Evolutionary conservation across 2,797 vertebrate genomes (phyloP).

Genomic region (Leptoclinus maculatus): DNA sequence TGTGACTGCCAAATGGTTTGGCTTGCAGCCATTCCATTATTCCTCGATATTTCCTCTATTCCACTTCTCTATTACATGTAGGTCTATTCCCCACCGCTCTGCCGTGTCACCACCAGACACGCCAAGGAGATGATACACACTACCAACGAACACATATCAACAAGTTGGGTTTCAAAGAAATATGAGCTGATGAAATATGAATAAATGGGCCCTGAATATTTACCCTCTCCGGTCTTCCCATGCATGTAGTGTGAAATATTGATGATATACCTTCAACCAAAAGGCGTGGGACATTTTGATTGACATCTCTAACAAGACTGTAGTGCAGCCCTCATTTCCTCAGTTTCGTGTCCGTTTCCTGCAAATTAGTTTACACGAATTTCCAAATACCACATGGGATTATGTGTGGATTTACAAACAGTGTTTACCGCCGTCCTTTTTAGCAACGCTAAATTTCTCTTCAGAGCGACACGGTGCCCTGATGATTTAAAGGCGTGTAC

Average conservation of each 20-base stretch:
- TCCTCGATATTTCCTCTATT: slow-evolving; percentile 1
- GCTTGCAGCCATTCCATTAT: slow-evolving; percentile 31
- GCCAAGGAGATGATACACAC: slow-evolving; percentile 11
- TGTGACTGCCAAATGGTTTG: slow-evolving; percentile 46
- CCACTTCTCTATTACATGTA: slow-evolving; percentile 21
- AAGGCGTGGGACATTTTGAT: slow-evolving; percentile 38
- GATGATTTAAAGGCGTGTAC: slow-evolving; percentile 19
- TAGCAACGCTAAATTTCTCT: slow-evolving; percentile 9
- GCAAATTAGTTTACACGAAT: slow-evolving; percentile 32
- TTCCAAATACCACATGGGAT: slow-evolving; percentile 25
- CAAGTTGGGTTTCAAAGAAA: slow-evolving; percentile 9
- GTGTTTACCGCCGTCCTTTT: slow-evolving; percentile 5
- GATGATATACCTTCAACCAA: slow-evolving; percentile 10
- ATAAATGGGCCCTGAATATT: slow-evolving; percentile 15
- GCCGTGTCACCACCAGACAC: slow-evolving; percentile 3
- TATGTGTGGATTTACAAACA: slow-evolving; percentile 24
- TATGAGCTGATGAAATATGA: neutral
- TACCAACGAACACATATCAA: slow-evolving; percentile 9
- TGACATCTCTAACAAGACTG: slow-evolving; percentile 46
- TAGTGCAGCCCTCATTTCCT: slow-evolving; percentile 5
- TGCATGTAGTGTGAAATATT: slow-evolving; percentile 27
- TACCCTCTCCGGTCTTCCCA: neutral
- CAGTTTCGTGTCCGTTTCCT: neutral
- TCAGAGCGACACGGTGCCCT: neutral
- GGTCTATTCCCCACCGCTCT: slow-evolving; percentile 2